Base-by-base conservation (phyloP, 2,888 invertebrate species). In the Galerucella pusilla region DNA sequence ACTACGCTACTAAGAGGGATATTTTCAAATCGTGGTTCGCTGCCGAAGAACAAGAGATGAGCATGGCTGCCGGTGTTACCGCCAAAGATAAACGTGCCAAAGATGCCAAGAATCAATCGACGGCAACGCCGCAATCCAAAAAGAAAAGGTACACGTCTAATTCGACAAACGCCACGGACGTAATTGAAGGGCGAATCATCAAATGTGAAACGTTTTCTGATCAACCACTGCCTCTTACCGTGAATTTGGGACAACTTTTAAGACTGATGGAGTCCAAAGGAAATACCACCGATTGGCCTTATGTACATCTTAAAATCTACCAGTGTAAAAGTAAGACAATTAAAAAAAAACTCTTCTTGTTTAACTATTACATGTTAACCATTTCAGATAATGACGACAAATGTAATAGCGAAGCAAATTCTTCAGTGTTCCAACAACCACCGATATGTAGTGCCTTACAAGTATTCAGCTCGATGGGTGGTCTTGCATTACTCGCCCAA, bases 1-100 rank as follows among this genome's bases (percentile, higher is more conserved):
- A 77, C 5, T 71, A 74, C 16, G 61, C 72, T n/a, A 72, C 78
- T 9, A 81, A 79, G 63, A 81, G 80, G 59, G 85, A 85, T 65
- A 75, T 84, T 12, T 81, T 85, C 70, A 87, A 86, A 74, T 84
- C 89, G 63, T 85, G 88, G 78, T 89, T 89, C 60, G 87, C 88
- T 11, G 83, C 85, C 16, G 88, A 88, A 71, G 86, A 88, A 79
- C 88, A 88, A 2, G 88, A 90, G 74, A 88, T 91, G 79, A 94
- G 94, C 81, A 92, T 96, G 73, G 95, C 95, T 11, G 96, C 96
- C 67, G 96, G 94, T 68, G 93, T 94, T 77, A 94, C 94, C 20
- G 96, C 96, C 69, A 96, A 96, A 88, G 96, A 96, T 87, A 96
- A 96, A 87, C 91, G 96, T 63, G 92, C 94, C 77, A 96, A 96